These are phyloP conservation scores for Thunnus albacares DNA, from an alignment of 2,797 vertebrate species.

Conservation along the genomic window DNA sequence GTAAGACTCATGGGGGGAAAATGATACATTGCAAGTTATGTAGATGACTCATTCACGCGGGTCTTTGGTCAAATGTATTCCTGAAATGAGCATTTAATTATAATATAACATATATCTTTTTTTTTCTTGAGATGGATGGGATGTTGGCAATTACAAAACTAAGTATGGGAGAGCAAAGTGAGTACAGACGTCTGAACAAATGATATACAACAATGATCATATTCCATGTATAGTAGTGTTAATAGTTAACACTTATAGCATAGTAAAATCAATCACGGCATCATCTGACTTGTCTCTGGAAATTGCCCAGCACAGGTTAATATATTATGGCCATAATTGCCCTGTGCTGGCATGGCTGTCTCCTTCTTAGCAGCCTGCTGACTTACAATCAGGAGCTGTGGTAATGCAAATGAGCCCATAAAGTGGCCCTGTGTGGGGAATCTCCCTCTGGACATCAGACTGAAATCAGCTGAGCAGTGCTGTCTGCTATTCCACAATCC, in stretches of 20 bases:
- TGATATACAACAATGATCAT: slow-evolving; percentile 62
- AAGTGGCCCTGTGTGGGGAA: slow-evolving; percentile 72
- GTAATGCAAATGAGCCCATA: slow-evolving; percentile 81
- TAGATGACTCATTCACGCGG: slow-evolving; percentile 47
- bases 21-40: slow-evolving; percentile 33
- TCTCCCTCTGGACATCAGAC: slow-evolving; percentile 71
- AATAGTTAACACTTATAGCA: slow-evolving; percentile 76
- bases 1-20: slow-evolving; percentile 53
- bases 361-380: slow-evolving; percentile 70
- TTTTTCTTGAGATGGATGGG: slow-evolving; percentile 12
- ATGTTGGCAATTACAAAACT: slow-evolving; percentile 10
- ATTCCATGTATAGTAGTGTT: slow-evolving; percentile 62
- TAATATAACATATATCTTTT: too few species aligned
- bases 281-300: slow-evolving; percentile 79
- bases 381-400: slow-evolving; percentile 72
- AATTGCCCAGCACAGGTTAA: slow-evolving; percentile 76
- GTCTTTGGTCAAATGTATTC: background rate
- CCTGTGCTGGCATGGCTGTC: slow-evolving; percentile 64
- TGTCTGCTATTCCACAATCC: slow-evolving; percentile 42
- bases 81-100: background rate
- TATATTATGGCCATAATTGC: slow-evolving; percentile 81
- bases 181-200: slow-evolving; percentile 27
- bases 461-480: slow-evolving; percentile 63
- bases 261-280: slow-evolving; percentile 80
- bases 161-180: background rate